These are phyloP conservation scores for Dermochelys coriacea DNA, from an alignment of 2,797 vertebrate genomes.

Conservation along the genomic window DNA sequence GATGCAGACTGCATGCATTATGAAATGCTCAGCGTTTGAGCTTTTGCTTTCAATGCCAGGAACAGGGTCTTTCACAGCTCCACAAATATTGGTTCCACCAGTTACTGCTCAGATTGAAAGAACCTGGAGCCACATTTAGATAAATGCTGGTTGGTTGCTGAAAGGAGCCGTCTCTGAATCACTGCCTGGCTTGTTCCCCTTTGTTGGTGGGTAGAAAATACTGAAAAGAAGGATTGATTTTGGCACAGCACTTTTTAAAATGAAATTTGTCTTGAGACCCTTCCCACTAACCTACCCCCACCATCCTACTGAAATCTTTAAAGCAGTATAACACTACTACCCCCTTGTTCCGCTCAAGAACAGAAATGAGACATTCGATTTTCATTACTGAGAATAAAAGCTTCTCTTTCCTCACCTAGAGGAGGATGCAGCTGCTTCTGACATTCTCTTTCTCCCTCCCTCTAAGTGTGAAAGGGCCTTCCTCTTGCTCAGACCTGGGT, in stretches of 20 bases:
- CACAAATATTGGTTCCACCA: constrained; percentile 13
- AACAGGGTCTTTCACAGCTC: not conserved
- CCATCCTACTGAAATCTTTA: constrained; percentile 5
- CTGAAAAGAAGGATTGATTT: constrained; percentile 46
- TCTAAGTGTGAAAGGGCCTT: not conserved
- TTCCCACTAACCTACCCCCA: not conserved
- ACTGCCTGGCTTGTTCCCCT: constrained; percentile 39
- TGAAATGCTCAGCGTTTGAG: not conserved
- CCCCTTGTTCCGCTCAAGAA: not conserved
- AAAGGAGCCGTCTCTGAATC: constrained; percentile 46
- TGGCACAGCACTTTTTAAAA: constrained; percentile 62
- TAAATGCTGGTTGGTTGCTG: constrained; percentile 29
- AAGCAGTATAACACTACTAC: not conserved
- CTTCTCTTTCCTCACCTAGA: constrained; percentile 22
- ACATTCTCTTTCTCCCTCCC: constrained; percentile 5
- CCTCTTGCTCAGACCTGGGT: not conserved
- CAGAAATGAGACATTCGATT: not conserved
- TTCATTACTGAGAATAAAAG: not conserved
- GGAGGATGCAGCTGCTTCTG: not conserved
- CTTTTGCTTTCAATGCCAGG: not conserved
- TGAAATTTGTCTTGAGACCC: not conserved
- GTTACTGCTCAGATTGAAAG: constrained; percentile 19
- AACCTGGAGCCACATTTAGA: not conserved
- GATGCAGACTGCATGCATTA: not conserved
- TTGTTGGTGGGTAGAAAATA: constrained; percentile 19